Evolutionary conservation across 2,113 vertebrate genomes (phyloP).

Genomic region (Cettia cetti): DNA sequence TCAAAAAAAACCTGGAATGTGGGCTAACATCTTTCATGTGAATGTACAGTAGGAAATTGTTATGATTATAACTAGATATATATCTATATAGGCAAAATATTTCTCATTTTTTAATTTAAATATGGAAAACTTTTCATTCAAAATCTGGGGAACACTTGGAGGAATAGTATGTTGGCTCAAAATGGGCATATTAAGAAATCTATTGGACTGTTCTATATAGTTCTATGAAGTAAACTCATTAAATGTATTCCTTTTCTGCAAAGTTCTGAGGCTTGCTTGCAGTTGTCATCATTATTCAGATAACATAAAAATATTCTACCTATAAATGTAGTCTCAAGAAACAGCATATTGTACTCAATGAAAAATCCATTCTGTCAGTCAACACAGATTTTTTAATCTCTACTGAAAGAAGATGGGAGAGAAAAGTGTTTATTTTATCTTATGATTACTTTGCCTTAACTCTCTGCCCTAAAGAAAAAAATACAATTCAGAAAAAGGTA

Average conservation of each 20-base stretch:
- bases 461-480: neutral
- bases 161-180: neutral
- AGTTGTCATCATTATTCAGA: neutral
- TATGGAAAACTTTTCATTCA: neutral
- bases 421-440: constrained; percentile 37
- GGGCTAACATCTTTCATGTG: neutral
- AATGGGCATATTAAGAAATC: neutral
- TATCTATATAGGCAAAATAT: neutral
- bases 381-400: constrained; percentile 9
- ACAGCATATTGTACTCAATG: neutral
- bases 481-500: neutral
- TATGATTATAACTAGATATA: neutral
- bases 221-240: neutral
- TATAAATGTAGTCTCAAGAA: neutral
- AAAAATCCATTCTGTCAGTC: neutral
- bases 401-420: neutral
- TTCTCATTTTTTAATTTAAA: neutral
- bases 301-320: neutral
- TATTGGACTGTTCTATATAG: neutral
- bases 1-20: neutral
- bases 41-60: neutral
- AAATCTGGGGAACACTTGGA: neutral
- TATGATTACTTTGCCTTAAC: constrained; percentile 9
- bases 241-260: neutral
- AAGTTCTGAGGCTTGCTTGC: neutral